A percentile compares a stretch with the other conserved stretches of the same genome.
Conservation (phyloP, 2,797 vertebrate species). For the Sebastes itinus region DNA sequence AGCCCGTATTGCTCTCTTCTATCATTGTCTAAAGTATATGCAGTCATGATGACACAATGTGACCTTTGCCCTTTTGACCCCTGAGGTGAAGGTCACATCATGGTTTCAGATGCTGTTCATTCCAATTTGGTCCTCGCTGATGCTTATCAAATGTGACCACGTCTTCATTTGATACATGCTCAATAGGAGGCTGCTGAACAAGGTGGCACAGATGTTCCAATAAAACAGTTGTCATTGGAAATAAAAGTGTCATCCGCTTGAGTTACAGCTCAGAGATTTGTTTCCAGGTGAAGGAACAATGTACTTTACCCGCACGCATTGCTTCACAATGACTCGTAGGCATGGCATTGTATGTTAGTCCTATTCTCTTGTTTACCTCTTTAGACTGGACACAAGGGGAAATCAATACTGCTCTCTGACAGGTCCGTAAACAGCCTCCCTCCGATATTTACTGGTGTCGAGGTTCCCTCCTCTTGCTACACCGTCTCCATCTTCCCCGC, state of each 20-base stretch:
- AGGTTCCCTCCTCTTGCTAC: conserved; percentile 10
- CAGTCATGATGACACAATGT: neutral
- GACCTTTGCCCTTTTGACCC: neutral
- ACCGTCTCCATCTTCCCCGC: conserved; percentile 8
- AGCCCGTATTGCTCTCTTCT: neutral
- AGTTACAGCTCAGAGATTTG: conserved; percentile 20
- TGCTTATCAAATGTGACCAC: neutral
- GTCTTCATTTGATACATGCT: neutral
- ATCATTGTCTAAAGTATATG: neutral
- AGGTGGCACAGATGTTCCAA: conserved; percentile 2
- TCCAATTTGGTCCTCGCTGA: neutral
- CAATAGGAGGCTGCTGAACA: neutral
- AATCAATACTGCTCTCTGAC: conserved; percentile 53
- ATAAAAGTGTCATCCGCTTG: conserved; percentile 15
- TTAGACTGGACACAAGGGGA: conserved; percentile 33
- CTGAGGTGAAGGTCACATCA: conserved; percentile 21
- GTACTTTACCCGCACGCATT: neutral
- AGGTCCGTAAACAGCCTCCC: conserved; percentile 54
- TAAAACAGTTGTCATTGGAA: conserved; percentile 8
- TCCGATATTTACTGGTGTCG: conserved; percentile 39
- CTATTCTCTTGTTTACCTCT: conserved; percentile 48
- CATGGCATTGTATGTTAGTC: neutral
- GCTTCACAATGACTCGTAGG: conserved; percentile 12
- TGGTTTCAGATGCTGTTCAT: neutral
- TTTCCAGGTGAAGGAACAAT: conserved; percentile 31